Conservation (phyloP, 2,113 vertebrate species). For the Channa argus region DNA sequence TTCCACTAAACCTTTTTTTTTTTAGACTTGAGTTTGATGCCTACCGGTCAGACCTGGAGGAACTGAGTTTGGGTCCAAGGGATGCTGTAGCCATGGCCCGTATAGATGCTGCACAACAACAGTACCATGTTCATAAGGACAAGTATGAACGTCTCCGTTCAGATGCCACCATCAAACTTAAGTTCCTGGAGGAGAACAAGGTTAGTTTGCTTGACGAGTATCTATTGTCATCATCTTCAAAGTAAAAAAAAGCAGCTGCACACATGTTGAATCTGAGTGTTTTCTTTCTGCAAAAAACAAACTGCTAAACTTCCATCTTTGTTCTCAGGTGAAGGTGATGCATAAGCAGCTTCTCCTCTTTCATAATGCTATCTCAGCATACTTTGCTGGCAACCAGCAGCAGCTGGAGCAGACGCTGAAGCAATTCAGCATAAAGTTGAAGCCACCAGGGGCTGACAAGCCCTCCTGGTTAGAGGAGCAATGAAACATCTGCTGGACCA, state of each 20-base stretch:
- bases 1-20: not conserved
- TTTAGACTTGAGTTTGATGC: conserved; percentile 94
- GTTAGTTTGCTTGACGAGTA: conserved; percentile 63
- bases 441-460: conserved; percentile 91
- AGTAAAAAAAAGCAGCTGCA: not conserved
- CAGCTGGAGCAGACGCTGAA: conserved; percentile 96
- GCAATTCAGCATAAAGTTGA: conserved; percentile 96
- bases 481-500: conserved; percentile 72
- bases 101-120: conserved; percentile 90
- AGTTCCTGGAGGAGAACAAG: conserved; percentile 99
- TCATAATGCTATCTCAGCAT: conserved; percentile 97
- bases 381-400: conserved; percentile 98
- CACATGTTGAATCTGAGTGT: not conserved
- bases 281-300: not conserved
- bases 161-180: conserved; percentile 95
- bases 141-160: conserved; percentile 95
- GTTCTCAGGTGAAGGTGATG: conserved; percentile 96
- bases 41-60: conserved; percentile 96
- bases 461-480: conserved; percentile 99
- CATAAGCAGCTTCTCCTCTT: conserved; percentile 98
- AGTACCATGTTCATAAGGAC: conserved; percentile 93
- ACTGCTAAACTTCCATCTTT: not conserved
- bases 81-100: conserved; percentile 89
- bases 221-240: not conserved
- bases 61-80: conserved; percentile 91